Evolutionary conservation across 2,113 vertebrate species (phyloP).

Genomic region (Puntigrus tetrazona): DNA sequence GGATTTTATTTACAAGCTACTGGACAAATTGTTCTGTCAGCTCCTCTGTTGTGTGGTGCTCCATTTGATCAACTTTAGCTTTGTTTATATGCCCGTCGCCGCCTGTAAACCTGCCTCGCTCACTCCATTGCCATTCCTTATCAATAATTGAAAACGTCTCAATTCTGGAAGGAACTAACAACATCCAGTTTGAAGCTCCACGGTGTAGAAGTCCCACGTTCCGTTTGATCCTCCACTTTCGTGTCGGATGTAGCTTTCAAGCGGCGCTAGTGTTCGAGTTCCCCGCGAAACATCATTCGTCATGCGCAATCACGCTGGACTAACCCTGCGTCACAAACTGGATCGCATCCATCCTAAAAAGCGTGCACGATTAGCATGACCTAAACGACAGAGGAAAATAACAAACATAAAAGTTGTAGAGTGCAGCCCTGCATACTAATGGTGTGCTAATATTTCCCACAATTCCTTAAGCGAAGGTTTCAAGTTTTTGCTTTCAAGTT

Average conservation of each 20-base stretch:
- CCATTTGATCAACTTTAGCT: slow-evolving; percentile 41
- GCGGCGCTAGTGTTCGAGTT: background rate
- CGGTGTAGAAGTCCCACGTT: background rate
- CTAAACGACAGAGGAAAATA: background rate
- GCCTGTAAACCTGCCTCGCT: background rate
- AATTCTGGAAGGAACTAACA: slow-evolving; percentile 23
- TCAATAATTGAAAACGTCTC: slow-evolving; percentile 45
- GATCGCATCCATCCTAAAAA: too few species aligned
- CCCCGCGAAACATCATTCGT: background rate
- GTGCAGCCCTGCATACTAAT: background rate
- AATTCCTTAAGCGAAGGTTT: background rate
- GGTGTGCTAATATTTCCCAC: background rate
- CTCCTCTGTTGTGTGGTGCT: slow-evolving; percentile 26
- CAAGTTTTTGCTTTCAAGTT: background rate
- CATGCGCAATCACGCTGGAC: slow-evolving; percentile 36
- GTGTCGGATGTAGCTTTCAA: slow-evolving; percentile 4
- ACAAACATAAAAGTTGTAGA: background rate
- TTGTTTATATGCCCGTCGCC: background rate
- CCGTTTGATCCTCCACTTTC: slow-evolving; percentile 21
- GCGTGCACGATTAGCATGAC: too few species aligned
- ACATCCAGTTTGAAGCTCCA: slow-evolving; percentile 22
- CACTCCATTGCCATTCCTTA: background rate
- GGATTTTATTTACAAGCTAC: slow-evolving; percentile 13
- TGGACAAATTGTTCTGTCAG: slow-evolving; percentile 1
- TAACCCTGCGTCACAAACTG: background rate